These are phyloP conservation scores for Melanophora roralis DNA, from an alignment of 2,888 invertebrate species.

Conservation along the genomic window DNA sequence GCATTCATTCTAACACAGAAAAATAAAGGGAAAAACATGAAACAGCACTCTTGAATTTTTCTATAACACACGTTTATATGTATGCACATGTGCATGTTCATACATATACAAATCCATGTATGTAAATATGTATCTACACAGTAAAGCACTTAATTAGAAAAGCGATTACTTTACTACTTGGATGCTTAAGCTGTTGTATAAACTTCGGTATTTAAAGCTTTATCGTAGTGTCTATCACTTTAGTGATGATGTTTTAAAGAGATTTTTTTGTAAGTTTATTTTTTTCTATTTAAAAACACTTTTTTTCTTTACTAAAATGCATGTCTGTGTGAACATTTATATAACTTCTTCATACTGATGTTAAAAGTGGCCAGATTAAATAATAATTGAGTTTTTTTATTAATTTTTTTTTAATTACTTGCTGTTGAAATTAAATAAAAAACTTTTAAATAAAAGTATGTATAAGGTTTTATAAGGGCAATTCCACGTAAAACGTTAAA, in stretches of 20 bases:
- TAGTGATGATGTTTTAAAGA: constrained; percentile 27
- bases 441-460: too few species aligned
- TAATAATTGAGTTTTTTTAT: too few species aligned
- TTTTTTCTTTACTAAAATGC: background rate
- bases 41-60: constrained; percentile 36
- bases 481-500: too few species aligned
- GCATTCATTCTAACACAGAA: constrained; percentile 47
- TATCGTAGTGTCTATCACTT: constrained; percentile 25
- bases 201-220: constrained; percentile 36
- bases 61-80: too few species aligned
- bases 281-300: constrained; percentile 37
- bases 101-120: background rate
- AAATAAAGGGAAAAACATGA: constrained; percentile 33
- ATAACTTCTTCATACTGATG: too few species aligned
- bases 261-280: constrained; percentile 13
- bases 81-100: too few species aligned
- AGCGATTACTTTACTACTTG: constrained; percentile 56
- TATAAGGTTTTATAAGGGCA: too few species aligned
- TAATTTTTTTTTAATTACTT: too few species aligned
- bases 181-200: constrained; percentile 50
- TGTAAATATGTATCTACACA: too few species aligned
- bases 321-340: background rate
- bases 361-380: too few species aligned
- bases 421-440: background rate
- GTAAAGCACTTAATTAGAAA: constrained; percentile 63